Evolutionary conservation across 2,113 vertebrate genomes (phyloP).

Genomic region (Cyanoderma ruficeps): DNA sequence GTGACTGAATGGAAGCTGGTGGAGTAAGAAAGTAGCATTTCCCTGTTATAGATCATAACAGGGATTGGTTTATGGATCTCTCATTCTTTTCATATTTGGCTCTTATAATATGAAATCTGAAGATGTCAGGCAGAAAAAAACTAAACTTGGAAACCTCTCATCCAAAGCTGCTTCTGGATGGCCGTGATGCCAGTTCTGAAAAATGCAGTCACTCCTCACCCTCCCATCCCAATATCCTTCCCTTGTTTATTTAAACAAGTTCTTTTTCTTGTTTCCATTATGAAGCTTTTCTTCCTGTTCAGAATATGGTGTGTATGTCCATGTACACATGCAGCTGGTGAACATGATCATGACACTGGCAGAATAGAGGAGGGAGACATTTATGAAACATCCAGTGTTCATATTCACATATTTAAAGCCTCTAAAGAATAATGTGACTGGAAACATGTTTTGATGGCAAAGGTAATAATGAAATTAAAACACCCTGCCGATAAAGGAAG

Average conservation of each 20-base stretch:
- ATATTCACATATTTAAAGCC: not conserved
- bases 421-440: not conserved
- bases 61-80: not conserved
- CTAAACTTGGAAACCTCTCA: not conserved
- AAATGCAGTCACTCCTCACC: not conserved
- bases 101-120: not conserved
- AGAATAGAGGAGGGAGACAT: not conserved
- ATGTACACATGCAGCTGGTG: not conserved
- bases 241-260: not conserved
- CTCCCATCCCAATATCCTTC: not conserved
- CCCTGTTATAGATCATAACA: not conserved
- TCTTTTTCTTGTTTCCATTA: not conserved
- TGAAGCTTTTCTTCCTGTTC: not conserved
- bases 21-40: not conserved
- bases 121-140: not conserved
- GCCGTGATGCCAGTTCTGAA: not conserved
- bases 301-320: not conserved
- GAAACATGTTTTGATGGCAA: not conserved
- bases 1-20: not conserved
- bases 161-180: not conserved
- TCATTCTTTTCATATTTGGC: not conserved
- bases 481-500: not conserved
- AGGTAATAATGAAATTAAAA: not conserved
- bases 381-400: not conserved
- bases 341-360: not conserved